phyloP scores from a whole-genome alignment of 2,888 invertebrate species.

The Malthinus seriepunctatus region DNA sequence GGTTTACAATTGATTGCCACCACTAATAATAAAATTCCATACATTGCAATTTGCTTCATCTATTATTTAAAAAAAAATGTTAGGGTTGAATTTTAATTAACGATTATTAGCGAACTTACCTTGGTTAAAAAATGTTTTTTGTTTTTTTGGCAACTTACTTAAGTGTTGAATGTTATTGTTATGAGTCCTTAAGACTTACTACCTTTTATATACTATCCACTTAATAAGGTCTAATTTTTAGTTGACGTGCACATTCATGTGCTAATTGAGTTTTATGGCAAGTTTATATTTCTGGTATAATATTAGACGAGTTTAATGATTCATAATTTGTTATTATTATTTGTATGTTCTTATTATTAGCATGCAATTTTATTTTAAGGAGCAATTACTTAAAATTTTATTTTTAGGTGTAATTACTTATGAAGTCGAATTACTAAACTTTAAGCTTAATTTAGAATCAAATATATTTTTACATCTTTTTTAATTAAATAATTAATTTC shows the following conservation, averaged over 20 bases:
- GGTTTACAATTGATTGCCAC: neutral
- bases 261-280: slow-evolving; percentile 15
- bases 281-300: slow-evolving; percentile 2
- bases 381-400: neutral
- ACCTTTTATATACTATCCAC: slow-evolving; percentile 17
- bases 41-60: too few relatives aligned
- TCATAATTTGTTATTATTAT: neutral
- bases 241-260: slow-evolving; percentile 22
- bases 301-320: slow-evolving; percentile 5
- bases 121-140: neutral
- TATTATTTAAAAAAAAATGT: neutral
- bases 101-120: too few relatives aligned
- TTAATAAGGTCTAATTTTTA: slow-evolving; percentile 26
- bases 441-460: too few relatives aligned
- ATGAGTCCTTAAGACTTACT: neutral
- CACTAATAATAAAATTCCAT: too few relatives aligned
- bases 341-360: neutral
- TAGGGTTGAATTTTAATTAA: too few relatives aligned
- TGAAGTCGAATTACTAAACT: too few relatives aligned
- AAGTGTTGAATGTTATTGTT: neutral
- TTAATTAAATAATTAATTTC: too few relatives aligned
- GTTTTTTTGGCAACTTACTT: neutral
- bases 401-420: too few relatives aligned
- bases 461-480: too few relatives aligned
- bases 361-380: neutral